A percentile compares a stretch with the other conserved stretches of the same genome.
Evolutionary conservation across 1,140 invertebrate species (phyloP).

Genomic region (Lordiphosa stackelbergi): DNA sequence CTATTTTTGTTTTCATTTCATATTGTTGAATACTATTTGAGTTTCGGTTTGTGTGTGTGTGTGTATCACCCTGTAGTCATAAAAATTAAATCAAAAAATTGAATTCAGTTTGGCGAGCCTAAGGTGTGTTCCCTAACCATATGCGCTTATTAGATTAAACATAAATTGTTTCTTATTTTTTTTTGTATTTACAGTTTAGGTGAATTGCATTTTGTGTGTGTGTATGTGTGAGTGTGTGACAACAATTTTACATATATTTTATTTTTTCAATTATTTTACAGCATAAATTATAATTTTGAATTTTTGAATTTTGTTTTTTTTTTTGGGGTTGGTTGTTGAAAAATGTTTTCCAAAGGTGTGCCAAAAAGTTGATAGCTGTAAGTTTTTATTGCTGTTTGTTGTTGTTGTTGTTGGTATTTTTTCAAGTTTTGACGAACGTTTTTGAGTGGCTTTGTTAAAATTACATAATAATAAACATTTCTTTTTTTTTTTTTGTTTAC

Average conservation of each 20-base stretch:
- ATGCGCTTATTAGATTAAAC: constrained; percentile 48
- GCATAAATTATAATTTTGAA: constrained; percentile 69
- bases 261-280: constrained; percentile 38
- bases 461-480: constrained; percentile 52
- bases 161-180: too few species aligned
- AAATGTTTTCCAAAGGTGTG: constrained; percentile 77
- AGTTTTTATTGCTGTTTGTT: constrained; percentile 30
- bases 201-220: too few species aligned
- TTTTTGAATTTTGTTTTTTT: constrained; percentile 26
- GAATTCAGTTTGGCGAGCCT: too few species aligned
- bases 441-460: constrained; percentile 69
- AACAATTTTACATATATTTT: background rate
- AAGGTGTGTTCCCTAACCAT: constrained; percentile 48
- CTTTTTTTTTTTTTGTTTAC: constrained; percentile 50
- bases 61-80: constrained; percentile 39
- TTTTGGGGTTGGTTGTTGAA: constrained; percentile 41
- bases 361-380: constrained; percentile 59
- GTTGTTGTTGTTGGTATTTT: constrained; percentile 29
- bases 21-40: constrained; percentile 40
- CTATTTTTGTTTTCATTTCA: constrained; percentile 10
- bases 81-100: background rate
- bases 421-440: constrained; percentile 56
- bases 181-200: too few species aligned
- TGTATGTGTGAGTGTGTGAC: too few species aligned
- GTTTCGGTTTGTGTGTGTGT: constrained; percentile 16